A percentile compares a stretch with the other conserved stretches of the same genome.
Evolutionary conservation across 2,888 invertebrate species (phyloP).

Genomic region (Hymenopus coronatus): DNA sequence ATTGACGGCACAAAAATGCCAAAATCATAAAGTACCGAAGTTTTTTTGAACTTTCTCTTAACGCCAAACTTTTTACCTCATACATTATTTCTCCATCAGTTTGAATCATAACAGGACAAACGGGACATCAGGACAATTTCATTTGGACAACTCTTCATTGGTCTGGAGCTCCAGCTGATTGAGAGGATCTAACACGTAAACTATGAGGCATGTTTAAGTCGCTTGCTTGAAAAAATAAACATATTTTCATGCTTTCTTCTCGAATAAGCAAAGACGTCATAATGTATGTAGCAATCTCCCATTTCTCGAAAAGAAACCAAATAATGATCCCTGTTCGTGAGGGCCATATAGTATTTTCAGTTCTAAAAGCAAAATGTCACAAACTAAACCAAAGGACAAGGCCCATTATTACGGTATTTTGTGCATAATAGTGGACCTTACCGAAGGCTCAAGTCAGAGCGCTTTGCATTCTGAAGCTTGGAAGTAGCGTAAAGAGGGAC

Average conservation of each 20-base stretch:
- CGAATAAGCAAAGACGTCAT: background rate
- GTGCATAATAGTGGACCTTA: background rate
- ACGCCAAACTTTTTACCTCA: too few relatives aligned
- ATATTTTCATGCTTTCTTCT: background rate
- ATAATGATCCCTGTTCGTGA: background rate
- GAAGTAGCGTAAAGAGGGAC: background rate
- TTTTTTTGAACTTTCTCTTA: too few relatives aligned
- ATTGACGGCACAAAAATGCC: too few relatives aligned
- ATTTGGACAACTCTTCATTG: too few relatives aligned
- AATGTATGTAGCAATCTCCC: background rate
- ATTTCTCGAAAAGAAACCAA: background rate
- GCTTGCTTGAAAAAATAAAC: background rate
- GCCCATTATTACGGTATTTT: background rate
- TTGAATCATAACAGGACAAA: too few relatives aligned
- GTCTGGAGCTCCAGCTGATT: too few relatives aligned
- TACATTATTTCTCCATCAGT: too few relatives aligned
- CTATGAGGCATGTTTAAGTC: too few relatives aligned
- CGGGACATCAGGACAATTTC: too few relatives aligned
- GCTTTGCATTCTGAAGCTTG: background rate
- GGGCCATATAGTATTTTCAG: background rate
- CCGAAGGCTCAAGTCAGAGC: background rate
- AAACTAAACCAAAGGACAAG: background rate
- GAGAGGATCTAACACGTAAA: too few relatives aligned
- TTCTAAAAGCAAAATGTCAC: background rate
- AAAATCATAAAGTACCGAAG: too few relatives aligned